Evolutionary conservation across 2,797 vertebrate genomes (phyloP), one percentile per base, ranked within the genome.

Genomic region (Sebastolobus alascanus): DNA sequence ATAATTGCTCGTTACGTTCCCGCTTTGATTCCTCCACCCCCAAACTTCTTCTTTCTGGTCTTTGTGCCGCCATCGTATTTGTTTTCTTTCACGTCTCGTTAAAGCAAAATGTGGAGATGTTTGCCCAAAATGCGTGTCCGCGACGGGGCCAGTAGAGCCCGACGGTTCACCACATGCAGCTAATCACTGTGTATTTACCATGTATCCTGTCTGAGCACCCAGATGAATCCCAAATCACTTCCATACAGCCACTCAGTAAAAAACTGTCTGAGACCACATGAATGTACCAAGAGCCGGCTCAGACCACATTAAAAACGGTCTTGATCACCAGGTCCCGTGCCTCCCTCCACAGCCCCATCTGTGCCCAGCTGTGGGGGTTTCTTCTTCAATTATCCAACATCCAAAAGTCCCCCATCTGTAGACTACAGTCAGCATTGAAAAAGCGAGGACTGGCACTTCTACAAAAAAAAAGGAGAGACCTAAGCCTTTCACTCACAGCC

Each of bases 221-320:
- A 94, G 89, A 92, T 90, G 87, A 90, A 86, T 77, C 63, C 79
- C 83, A 94, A 95, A 95, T 94, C 88, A 86, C 93, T 94, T 94
- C 94, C 94, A 95, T 92, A 65, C 89, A 82, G 83, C 75, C 82
- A 80, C 87, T 90, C 89, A 79, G 80, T 85, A 80, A 83, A 83
- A 84, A 82, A 82, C 89, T 64, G 83, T 79, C 86, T 68, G 79
- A 71, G 86, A 89, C 90, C 93, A 92, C 92, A 91, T 92, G 84
- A 93, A 92, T 85, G 79, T 10, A 70, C 55, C 67, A 2, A 79
- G 85, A 71, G 22, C 82, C 67, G 13, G 77, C 73, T 67, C 79
- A 78, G 79, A 89, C 92, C 93, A 92, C 93, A 92, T 92, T 76
- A 91, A 93, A 91, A 87, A 54, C 9, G 61, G 68, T 78, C 84